These are phyloP conservation scores for Argya squamiceps DNA, from an alignment of 2,797 vertebrate genomes.

Conservation along the genomic window DNA sequence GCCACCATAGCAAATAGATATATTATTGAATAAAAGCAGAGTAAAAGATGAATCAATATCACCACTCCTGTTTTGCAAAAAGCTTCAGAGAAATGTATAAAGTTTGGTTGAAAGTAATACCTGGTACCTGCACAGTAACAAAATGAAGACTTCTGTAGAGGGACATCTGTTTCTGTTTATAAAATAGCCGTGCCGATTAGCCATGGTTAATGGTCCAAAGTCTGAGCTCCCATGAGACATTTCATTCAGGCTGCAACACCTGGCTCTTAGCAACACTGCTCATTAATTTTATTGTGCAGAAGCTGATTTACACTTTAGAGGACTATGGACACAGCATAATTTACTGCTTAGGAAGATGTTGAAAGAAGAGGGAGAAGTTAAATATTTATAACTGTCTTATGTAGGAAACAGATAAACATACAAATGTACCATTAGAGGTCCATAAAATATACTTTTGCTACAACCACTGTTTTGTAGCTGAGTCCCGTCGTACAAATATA, in stretches of 20 bases:
- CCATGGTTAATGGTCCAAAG: conserved; percentile 19
- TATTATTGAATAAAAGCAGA: background rate
- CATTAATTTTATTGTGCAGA: background rate
- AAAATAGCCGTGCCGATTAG: background rate
- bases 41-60: background rate
- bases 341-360: background rate
- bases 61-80: background rate
- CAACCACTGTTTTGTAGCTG: background rate
- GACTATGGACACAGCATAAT: background rate
- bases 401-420: background rate
- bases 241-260: background rate
- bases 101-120: background rate
- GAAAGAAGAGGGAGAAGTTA: background rate
- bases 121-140: background rate
- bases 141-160: background rate
- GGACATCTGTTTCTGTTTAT: background rate
- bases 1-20: background rate
- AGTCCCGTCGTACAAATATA: background rate
- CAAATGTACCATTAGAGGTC: background rate
- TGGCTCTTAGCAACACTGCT: conserved; percentile 30
- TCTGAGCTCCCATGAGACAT: background rate
- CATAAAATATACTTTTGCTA: background rate
- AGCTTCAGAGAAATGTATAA: background rate
- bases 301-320: background rate
- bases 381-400: background rate